phyloP scores from a whole-genome alignment of 2,113 vertebrate species.

The Gracilinanus agilis region DNA sequence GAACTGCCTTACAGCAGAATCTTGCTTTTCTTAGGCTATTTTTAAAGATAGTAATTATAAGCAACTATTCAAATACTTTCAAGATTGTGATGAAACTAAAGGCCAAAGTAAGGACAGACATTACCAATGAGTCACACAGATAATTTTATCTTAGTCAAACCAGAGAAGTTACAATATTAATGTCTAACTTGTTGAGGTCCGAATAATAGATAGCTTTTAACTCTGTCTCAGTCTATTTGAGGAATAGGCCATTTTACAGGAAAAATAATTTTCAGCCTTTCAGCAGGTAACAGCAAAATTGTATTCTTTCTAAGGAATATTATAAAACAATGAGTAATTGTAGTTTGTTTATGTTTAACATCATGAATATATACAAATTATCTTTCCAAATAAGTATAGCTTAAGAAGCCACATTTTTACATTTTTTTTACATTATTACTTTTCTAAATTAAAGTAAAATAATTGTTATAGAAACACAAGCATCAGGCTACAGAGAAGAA shows the following conservation, averaged over 20 bases:
- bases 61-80: slow-evolving; percentile 38
- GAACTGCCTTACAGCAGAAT: slow-evolving; percentile 6
- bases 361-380: background rate
- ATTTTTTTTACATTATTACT: background rate
- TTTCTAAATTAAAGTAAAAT: slow-evolving; percentile 57
- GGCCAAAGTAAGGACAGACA: slow-evolving; percentile 48
- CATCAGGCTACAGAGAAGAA: slow-evolving; percentile 47
- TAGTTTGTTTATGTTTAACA: background rate
- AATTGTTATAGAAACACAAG: slow-evolving; percentile 41
- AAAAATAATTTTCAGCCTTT: slow-evolving; percentile 43
- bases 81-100: slow-evolving; percentile 43
- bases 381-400: slow-evolving; percentile 25
- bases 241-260: background rate
- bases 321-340: background rate
- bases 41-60: slow-evolving; percentile 33
- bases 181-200: background rate
- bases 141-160: slow-evolving; percentile 45
- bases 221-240: background rate
- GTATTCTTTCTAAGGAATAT: background rate
- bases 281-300: slow-evolving; percentile 43
- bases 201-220: background rate
- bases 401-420: slow-evolving; percentile 55
- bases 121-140: background rate
- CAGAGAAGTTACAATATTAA: slow-evolving; percentile 42
- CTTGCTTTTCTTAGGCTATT: slow-evolving; percentile 31